Percentiles rank a stretch among this genome's conserved stretches.
phyloP scores from a whole-genome alignment of 2,797 vertebrate genomes.

The Hyperoplus lanceolatus region DNA sequence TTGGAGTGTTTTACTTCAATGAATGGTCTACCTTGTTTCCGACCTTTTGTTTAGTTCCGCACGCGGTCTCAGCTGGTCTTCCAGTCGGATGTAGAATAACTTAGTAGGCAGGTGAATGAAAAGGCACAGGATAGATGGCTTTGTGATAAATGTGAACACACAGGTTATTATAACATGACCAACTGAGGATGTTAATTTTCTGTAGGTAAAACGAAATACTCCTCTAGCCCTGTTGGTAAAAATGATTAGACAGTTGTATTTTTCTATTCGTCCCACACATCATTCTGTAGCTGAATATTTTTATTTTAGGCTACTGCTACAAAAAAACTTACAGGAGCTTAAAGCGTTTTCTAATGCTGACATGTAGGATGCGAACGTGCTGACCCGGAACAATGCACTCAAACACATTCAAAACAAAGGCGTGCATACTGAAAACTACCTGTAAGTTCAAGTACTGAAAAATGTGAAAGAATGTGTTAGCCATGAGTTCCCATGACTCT shows the following conservation, averaged over 20 bases:
- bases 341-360: background rate
- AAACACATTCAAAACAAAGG: constrained; percentile 8
- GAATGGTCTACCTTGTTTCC: constrained; percentile 51
- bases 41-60: constrained; percentile 34
- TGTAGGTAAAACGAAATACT: constrained; percentile 19
- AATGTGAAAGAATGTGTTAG: constrained; percentile 1
- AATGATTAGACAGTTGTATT: constrained; percentile 15
- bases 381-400: background rate
- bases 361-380: constrained; percentile 16
- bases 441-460: constrained; percentile 7
- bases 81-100: constrained; percentile 32
- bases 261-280: constrained; percentile 11
- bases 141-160: constrained; percentile 11
- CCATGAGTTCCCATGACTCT: background rate
- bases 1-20: constrained; percentile 31
- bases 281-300: constrained; percentile 12
- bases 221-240: constrained; percentile 4
- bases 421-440: constrained; percentile 4
- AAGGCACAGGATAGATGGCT: constrained; percentile 13
- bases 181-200: constrained; percentile 5
- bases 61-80: constrained; percentile 40
- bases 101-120: constrained; percentile 51
- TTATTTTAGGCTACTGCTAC: constrained; percentile 10
- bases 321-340: constrained; percentile 22
- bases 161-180: constrained; percentile 16